Evolutionary conservation across 2,888 invertebrate species (phyloP), one percentile per base, ranked within the genome.

Genomic region (Monoplex corrugatus): DNA sequence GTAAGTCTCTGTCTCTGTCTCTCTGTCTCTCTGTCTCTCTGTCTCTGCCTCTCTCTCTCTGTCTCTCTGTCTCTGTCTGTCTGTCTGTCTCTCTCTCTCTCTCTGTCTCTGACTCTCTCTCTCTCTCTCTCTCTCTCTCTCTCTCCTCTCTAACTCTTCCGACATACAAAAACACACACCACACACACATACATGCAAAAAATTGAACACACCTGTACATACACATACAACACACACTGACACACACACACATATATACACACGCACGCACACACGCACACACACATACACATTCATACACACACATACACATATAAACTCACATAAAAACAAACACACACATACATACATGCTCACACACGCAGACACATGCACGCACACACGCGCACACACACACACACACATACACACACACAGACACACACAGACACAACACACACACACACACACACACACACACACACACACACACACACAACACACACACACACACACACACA

Each of bases 391-490:
- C 57, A 57, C 57, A 57, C 57, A 5, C 57, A 23, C 57, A 23
- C 10, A 5, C 57, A 57, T 28, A 57, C 57, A 57, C 57, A 57
- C 57, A 57, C 57, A 57, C 57, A 57, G 19, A 57, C 57, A 57
- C 57, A 57, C 10, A 57, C 57, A 57, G 19, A 57, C 57, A 57
- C 57, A 57, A 57, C 2, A 57, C 57, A 57, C 57, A n/a, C n/a
- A n/a, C n/a, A n/a, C 10, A 13, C n/a, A n/a, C n/a, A n/a, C n/a
- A n/a, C n/a, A n/a, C n/a, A 50, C 57, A 57, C 57, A 57, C 57
- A 57, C 57, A 57, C 57, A 57, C 57, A 57, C 57, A 57, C 57
- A 57, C 57, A 57, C 57, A 57, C 57, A 57, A 57, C 57, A 57
- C 57, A 57, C 57, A 57, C 57, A 57, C 57, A 57, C 57, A 57